phyloP scores from a whole-genome alignment of 2,888 invertebrate species.

The Patella pellucida region DNA sequence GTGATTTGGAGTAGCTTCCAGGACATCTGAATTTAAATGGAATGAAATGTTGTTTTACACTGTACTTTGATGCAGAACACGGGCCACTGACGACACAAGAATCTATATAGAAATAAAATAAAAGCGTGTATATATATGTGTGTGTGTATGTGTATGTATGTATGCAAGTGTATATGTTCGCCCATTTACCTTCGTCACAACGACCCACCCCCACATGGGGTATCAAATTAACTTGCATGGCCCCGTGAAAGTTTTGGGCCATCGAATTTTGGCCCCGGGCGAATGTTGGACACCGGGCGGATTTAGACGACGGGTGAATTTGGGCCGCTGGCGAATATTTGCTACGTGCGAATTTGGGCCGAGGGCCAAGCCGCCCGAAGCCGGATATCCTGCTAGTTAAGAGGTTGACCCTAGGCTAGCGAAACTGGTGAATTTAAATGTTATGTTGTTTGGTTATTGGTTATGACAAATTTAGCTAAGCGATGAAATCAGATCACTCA shows the following conservation, averaged over 20 bases:
- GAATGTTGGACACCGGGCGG: not conserved
- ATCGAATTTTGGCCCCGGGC: too few relatives aligned
- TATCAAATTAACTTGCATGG: too few relatives aligned
- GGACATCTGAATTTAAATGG: not conserved
- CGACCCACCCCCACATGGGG: too few relatives aligned
- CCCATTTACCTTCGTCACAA: not conserved
- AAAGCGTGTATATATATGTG: not conserved
- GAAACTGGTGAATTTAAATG: too few relatives aligned
- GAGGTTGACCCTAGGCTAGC: too few relatives aligned
- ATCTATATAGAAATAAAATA: not conserved
- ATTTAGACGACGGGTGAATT: not conserved
- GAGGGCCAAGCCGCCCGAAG: too few relatives aligned
- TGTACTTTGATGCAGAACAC: not conserved
- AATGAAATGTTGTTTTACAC: not conserved
- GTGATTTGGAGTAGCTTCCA: not conserved
- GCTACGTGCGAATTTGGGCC: constrained; percentile 6
- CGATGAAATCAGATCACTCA: too few relatives aligned
- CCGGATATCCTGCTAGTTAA: too few relatives aligned
- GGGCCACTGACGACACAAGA: not conserved
- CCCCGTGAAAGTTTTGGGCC: too few relatives aligned
- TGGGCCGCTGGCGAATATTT: not conserved
- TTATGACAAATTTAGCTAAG: too few relatives aligned
- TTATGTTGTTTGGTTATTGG: too few relatives aligned
- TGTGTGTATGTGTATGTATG: not conserved
- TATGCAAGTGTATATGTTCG: not conserved